Percentiles rank a stretch among this genome's conserved stretches.
These are phyloP conservation scores for Cartodere bifasciata DNA, from an alignment of 2,888 invertebrate genomes.

Conservation along the genomic window DNA sequence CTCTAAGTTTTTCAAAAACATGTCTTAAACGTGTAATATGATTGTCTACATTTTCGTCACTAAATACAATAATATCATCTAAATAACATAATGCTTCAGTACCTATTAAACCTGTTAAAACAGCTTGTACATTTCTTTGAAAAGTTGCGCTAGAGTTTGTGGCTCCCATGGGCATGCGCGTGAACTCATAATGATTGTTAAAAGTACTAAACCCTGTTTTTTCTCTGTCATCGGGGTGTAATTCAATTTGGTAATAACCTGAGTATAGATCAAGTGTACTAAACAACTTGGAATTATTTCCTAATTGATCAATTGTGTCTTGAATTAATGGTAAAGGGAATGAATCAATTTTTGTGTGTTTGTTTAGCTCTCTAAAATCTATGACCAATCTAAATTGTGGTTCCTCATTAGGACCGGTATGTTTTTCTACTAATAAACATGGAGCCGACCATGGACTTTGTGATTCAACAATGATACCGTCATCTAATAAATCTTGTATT, in stretches of 20 bases:
- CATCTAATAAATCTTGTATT: no score
- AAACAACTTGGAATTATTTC: slow-evolving; percentile 12
- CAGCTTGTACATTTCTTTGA: slow-evolving; percentile 3
- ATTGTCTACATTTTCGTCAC: neutral
- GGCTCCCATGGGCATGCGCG: no score
- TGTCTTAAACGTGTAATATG: neutral
- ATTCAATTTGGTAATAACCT: no score
- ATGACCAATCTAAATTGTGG: no score
- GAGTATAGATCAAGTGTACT: no score
- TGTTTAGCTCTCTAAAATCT: slow-evolving; percentile 12
- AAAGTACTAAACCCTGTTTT: no score
- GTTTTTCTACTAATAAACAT: no score
- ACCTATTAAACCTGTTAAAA: no score
- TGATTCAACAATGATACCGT: no score
- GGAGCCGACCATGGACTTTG: no score
- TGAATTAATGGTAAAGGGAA: slow-evolving; percentile 15
- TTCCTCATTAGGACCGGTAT: slow-evolving; percentile 1
- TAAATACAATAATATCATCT: slow-evolving; percentile 2
- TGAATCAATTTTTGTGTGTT: slow-evolving; percentile 11
- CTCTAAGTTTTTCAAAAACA: neutral
- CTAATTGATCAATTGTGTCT: slow-evolving; percentile 11
- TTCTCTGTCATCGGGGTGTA: slow-evolving; percentile 10
- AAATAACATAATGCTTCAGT: no score
- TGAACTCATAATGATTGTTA: no score
- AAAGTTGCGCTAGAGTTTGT: slow-evolving; percentile 9